Evolutionary conservation across 2,797 vertebrate species (phyloP).

Genomic region (Protosalanx chinensis): DNA sequence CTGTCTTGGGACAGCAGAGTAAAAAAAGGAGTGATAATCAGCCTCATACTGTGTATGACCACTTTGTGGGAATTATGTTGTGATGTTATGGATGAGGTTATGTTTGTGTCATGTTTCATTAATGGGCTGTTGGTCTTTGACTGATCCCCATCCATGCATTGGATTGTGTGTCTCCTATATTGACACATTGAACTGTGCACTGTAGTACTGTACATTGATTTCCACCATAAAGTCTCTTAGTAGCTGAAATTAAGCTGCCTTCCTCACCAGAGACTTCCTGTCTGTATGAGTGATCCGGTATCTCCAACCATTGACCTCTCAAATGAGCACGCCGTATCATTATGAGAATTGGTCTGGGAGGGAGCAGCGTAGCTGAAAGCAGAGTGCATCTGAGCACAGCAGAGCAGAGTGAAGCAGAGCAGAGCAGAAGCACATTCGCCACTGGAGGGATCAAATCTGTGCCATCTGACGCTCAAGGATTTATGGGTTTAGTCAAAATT

Average conservation of each 20-base stretch:
- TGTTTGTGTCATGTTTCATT: not conserved
- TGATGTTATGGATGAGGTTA: not conserved
- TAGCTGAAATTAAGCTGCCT: conserved; percentile 28
- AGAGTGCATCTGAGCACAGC: conserved; percentile 50
- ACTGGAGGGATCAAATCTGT: conserved; percentile 80
- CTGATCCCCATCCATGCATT: not conserved
- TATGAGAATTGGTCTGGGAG: conserved; percentile 70
- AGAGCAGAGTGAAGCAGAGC: conserved; percentile 44
- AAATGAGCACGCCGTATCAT: conserved; percentile 68
- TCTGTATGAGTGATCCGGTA: conserved; percentile 32
- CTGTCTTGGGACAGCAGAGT: too few species aligned
- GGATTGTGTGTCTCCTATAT: not conserved
- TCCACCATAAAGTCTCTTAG: conserved; percentile 7
- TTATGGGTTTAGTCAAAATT: conserved; percentile 84
- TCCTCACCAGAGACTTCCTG: conserved; percentile 37
- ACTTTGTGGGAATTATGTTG: too few species aligned
- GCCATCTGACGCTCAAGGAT: conserved; percentile 83
- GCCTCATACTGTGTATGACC: too few species aligned
- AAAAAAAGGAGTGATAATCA: too few species aligned
- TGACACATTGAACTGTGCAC: not conserved
- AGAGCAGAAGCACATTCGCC: conserved; percentile 63
- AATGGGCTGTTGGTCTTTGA: not conserved
- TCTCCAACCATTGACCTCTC: conserved; percentile 63
- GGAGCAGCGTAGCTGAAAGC: conserved; percentile 59
- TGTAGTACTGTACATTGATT: not conserved